Conservation (phyloP, 1,140 invertebrate genomes). For the Artemia franciscana region DNA sequence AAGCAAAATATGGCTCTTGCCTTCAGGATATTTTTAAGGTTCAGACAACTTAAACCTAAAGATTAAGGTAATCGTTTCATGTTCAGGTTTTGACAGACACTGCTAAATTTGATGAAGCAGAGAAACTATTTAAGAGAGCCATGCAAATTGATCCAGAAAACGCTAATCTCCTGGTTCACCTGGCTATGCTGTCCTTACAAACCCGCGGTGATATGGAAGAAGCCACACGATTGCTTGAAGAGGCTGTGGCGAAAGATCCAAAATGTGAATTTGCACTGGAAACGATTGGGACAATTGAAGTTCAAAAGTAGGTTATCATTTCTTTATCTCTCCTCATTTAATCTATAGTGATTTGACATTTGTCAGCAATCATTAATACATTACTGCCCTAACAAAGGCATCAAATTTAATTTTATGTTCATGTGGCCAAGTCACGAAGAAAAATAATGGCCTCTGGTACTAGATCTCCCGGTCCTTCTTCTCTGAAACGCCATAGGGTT, state of each 20-base stretch:
- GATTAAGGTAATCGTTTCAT: neutral
- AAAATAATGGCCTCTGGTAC: too few relatives aligned
- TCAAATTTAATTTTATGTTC: too few relatives aligned
- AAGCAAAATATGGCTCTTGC: too few relatives aligned
- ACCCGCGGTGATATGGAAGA: constrained; percentile 54
- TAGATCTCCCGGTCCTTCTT: too few relatives aligned
- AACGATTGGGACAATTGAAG: constrained; percentile 75
- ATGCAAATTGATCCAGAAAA: neutral
- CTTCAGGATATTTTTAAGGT: too few relatives aligned
- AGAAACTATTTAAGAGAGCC: constrained; percentile 20
- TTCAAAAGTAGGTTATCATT: constrained; percentile 43
- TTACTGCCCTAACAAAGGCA: too few relatives aligned
- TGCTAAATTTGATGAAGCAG: constrained; percentile 24
- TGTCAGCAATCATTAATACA: too few relatives aligned
- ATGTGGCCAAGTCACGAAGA: too few relatives aligned
- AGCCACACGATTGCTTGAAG: constrained; percentile 46
- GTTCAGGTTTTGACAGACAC: constrained; percentile 24
- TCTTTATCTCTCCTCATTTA: neutral
- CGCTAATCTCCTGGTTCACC: neutral
- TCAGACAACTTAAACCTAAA: too few relatives aligned
- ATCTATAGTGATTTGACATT: too few relatives aligned
- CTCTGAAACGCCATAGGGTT: too few relatives aligned
- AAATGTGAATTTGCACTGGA: constrained; percentile 87
- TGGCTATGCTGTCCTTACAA: constrained; percentile 45
- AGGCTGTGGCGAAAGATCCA: constrained; percentile 62